These are phyloP conservation scores for Pseudoatta argentina DNA, from an alignment of 1,140 invertebrate genomes.

Conservation along the genomic window DNA sequence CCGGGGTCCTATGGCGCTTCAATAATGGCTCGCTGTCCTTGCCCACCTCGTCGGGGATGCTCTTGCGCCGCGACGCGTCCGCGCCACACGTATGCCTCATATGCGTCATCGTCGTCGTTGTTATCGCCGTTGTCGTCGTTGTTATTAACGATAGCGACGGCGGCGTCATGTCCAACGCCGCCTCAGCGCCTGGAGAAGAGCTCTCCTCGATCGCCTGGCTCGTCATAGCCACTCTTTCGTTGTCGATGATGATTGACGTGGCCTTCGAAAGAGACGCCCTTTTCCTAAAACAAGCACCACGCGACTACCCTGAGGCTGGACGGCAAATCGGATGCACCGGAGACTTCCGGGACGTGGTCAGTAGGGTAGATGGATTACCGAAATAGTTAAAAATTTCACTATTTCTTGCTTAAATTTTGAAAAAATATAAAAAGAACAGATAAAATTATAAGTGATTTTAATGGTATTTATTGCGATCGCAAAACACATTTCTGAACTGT, in stretches of 20 bases:
- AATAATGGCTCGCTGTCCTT: conserved; percentile 78
- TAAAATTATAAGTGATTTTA: not conserved
- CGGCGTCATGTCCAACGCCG: not conserved
- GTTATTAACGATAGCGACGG: conserved; percentile 62
- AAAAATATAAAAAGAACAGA: not conserved
- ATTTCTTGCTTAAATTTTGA: not conserved
- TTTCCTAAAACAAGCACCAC: conserved; percentile 81
- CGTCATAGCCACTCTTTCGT: conserved; percentile 76
- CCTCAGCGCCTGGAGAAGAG: conserved; percentile 31
- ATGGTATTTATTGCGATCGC: not conserved
- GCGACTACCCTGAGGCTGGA: conserved; percentile 78
- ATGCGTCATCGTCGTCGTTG: not conserved
- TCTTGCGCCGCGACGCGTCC: conserved; percentile 55
- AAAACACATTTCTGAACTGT: not conserved
- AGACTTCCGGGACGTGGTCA: not conserved
- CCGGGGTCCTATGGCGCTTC: conserved; percentile 68
- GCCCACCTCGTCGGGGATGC: conserved; percentile 28
- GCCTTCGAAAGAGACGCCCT: conserved; percentile 82
- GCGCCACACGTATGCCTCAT: conserved; percentile 31
- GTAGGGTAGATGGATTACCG: not conserved
- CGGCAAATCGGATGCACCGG: conserved; percentile 64
- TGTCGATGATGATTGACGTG: conserved; percentile 76
- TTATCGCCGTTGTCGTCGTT: conserved; percentile 16
- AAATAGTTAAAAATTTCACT: not conserved
- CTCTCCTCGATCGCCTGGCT: conserved; percentile 49